These are phyloP conservation scores for Seriola rivoliana DNA, from an alignment of 2,113 vertebrate genomes.

Conservation along the genomic window DNA sequence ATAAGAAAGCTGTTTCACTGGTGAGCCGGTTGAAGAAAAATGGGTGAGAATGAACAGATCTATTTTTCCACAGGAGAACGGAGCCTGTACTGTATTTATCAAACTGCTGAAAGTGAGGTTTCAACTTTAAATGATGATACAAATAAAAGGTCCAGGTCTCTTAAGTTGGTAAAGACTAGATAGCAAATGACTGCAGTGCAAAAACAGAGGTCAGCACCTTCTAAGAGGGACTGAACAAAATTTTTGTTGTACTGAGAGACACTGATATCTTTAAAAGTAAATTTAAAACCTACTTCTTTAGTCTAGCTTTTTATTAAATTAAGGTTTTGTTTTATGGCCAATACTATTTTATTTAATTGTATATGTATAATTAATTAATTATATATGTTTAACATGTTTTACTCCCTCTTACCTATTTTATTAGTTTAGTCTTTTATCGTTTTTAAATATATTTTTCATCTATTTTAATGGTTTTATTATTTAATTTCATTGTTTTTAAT, in stretches of 20 bases:
- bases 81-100: background rate
- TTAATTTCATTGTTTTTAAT: background rate
- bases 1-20: slow-evolving; percentile 57
- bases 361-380: too few species aligned
- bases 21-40: background rate
- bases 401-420: background rate
- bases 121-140: background rate
- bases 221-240: too few species aligned
- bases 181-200: background rate
- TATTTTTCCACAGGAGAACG: slow-evolving; percentile 24
- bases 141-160: too few species aligned
- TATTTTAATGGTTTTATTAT: background rate
- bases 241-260: too few species aligned
- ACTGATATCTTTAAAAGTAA: background rate
- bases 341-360: too few species aligned
- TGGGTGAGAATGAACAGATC: background rate
- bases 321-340: background rate
- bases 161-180: too few species aligned
- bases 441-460: background rate
- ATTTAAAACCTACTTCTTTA: too few species aligned
- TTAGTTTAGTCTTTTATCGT: background rate
- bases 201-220: background rate
- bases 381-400: background rate
- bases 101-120: background rate
- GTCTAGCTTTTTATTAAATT: too few species aligned